A percentile compares a stretch with the other conserved stretches of the same genome.
These are phyloP conservation scores for Percina caprodes DNA, from an alignment of 2,113 vertebrate species.

Conservation along the genomic window DNA sequence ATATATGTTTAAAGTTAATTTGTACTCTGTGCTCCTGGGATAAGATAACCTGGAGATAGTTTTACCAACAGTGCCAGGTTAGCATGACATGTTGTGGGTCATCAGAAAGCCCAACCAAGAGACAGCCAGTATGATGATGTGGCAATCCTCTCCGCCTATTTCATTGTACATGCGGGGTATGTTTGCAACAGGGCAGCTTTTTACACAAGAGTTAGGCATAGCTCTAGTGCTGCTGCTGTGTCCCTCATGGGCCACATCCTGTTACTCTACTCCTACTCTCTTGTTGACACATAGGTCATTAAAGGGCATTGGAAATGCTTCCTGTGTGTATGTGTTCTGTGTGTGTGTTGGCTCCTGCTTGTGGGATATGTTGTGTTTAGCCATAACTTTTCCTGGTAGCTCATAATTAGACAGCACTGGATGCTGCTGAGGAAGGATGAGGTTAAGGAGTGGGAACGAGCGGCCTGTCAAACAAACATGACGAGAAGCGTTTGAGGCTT, in stretches of 20 bases:
- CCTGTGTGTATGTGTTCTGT: constrained; percentile 14
- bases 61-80: constrained; percentile 36
- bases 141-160: constrained; percentile 33
- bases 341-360: constrained; percentile 29
- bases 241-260: constrained; percentile 74
- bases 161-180: not conserved
- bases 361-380: constrained; percentile 65
- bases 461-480: constrained; percentile 46
- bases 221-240: constrained; percentile 37
- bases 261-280: constrained; percentile 70
- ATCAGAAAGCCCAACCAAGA: constrained; percentile 3
- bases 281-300: constrained; percentile 75
- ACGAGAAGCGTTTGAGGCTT: constrained; percentile 40
- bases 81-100: constrained; percentile 55
- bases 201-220: constrained; percentile 69
- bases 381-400: constrained; percentile 53
- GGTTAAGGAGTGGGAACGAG: constrained; percentile 69
- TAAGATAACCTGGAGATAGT: constrained; percentile 11
- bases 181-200: constrained; percentile 30
- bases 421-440: constrained; percentile 71
- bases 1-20: not conserved
- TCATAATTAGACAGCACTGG: constrained; percentile 73
- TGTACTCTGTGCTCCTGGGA: not conserved
- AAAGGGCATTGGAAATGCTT: constrained; percentile 64
- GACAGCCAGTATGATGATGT: constrained; percentile 43